Base-by-base conservation (phyloP, 2,888 invertebrate genomes). In the Caradrina kadenii region DNA sequence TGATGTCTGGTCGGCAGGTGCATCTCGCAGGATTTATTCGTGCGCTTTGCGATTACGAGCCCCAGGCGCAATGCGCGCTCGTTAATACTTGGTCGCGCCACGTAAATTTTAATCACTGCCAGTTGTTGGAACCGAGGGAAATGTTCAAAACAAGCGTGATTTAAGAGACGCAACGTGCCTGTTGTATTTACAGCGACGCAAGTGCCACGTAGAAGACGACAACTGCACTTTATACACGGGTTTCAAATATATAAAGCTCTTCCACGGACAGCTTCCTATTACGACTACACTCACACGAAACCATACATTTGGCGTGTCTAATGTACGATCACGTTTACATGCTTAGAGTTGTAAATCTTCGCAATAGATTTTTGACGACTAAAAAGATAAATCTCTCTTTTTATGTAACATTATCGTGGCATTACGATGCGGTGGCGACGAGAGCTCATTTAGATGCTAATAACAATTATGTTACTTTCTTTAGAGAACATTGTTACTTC, bases 31-130 rank as follows among this genome's bases (percentile, higher is more conserved):
- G 94, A 96, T 96, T 96, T 96, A 96, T 96, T 92, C 88, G 90
- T 87, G 85, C 91, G 92, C 91, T 90, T 88, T 89, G 92, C 89
- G 90, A 89, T 89, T 89, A 90, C 92, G 88, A 89, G 91, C 90
- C 92, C 82, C 90, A 88, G 84, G 91, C 92, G 91, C 93, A 92
- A 90, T 90, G 91, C 92, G 91, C 90, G 93, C 93, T 94, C 94
- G 94, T 95, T 95, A 94, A 94, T 95, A 94, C 94, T 94, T 94
- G 93, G 93, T 92, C 91, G 93, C 91, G 94, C 89, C 91, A 93
- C 95, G 94, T 95, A 95, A 95, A 95, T 95, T 95, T 94, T 94
- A 94, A 94, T 95, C 94, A 93, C 92, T 93, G 94, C 93, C 94
- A 95, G 94, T 94, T 93, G 94, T 93, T 94, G 90, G 91, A 92